Conservation (phyloP, 2,888 invertebrate species). For the Caenorhabditis sp. region DNA sequence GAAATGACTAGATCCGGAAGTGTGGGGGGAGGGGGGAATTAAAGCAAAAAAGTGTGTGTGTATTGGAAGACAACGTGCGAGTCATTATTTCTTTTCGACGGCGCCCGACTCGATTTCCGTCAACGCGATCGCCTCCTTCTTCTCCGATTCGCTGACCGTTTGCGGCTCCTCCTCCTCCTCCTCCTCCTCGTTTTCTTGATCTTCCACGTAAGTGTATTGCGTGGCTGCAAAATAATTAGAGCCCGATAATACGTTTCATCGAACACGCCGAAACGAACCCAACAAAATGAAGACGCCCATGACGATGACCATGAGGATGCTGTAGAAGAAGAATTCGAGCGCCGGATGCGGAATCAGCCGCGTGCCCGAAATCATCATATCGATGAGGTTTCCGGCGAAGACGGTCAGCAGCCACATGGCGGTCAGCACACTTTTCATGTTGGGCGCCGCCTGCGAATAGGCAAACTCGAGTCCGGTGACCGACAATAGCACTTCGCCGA, state of each 20-base stretch:
- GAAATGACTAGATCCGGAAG: constrained; percentile 43
- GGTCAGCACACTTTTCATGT: constrained; percentile 92
- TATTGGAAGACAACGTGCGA: background rate
- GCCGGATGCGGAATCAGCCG: constrained; percentile 72
- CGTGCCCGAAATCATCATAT: constrained; percentile 85
- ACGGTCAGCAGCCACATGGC: constrained; percentile 93
- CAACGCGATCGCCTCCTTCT: constrained; percentile 41
- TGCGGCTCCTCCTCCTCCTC: constrained; percentile 30
- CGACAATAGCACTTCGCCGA: constrained; percentile 94
- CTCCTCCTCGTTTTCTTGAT: constrained; percentile 17
- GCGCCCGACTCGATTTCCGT: constrained; percentile 37
- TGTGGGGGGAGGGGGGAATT: constrained; percentile 15
- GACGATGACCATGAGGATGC: constrained; percentile 74
- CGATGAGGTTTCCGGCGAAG: constrained; percentile 93
- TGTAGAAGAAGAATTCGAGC: constrained; percentile 78
- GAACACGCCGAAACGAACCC: constrained; percentile 33
- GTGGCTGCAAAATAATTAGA: constrained; percentile 53
- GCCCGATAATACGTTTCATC: background rate
- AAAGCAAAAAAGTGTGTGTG: constrained; percentile 8
- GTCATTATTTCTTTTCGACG: constrained; percentile 26
- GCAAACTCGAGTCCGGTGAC: constrained; percentile 96
- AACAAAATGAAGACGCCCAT: constrained; percentile 71
- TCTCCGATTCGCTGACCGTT: constrained; percentile 25
- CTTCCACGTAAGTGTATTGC: constrained; percentile 65
- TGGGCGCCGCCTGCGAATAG: constrained; percentile 89